Conservation (phyloP, 2,113 vertebrate genomes). For the Seriola aureovittata region DNA sequence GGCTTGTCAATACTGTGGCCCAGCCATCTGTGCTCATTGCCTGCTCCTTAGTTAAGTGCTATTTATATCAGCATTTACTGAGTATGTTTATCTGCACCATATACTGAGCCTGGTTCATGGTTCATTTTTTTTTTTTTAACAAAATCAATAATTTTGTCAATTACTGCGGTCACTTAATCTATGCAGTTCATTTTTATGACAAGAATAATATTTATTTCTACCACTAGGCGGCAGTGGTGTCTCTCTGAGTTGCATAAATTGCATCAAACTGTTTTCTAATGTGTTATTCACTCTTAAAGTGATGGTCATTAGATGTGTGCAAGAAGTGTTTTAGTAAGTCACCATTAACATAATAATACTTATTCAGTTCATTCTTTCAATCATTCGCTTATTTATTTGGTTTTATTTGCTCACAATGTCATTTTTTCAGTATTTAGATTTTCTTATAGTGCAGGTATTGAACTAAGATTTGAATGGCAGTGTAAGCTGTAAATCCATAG, state of each 20-base stretch:
- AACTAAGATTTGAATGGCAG: too few species aligned
- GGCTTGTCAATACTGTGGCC: slow-evolving; percentile 71
- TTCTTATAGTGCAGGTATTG: too few species aligned
- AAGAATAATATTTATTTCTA: background rate
- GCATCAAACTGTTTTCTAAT: background rate
- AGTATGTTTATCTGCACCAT: slow-evolving; percentile 60
- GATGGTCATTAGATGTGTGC: background rate
- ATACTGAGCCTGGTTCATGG: slow-evolving; percentile 38
- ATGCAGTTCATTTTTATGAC: slow-evolving; percentile 31
- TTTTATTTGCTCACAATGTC: too few species aligned
- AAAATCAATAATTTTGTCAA: slow-evolving; percentile 71
- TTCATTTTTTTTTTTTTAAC: slow-evolving; percentile 9
- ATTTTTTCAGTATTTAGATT: too few species aligned
- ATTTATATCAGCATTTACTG: slow-evolving; percentile 66
- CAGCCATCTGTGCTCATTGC: slow-evolving; percentile 76
- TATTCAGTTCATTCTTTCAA: background rate
- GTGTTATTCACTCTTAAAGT: background rate
- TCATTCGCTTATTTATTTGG: background rate
- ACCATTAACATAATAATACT: too few species aligned
- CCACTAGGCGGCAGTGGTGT: slow-evolving; percentile 65
- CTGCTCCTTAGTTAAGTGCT: slow-evolving; percentile 60
- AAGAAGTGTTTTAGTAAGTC: too few species aligned
- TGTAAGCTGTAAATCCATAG: too few species aligned
- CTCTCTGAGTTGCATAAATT: background rate
- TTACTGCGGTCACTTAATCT: slow-evolving; percentile 37